Conservation (phyloP, 2,797 vertebrate species). For the Corythornis leucogaster region DNA sequence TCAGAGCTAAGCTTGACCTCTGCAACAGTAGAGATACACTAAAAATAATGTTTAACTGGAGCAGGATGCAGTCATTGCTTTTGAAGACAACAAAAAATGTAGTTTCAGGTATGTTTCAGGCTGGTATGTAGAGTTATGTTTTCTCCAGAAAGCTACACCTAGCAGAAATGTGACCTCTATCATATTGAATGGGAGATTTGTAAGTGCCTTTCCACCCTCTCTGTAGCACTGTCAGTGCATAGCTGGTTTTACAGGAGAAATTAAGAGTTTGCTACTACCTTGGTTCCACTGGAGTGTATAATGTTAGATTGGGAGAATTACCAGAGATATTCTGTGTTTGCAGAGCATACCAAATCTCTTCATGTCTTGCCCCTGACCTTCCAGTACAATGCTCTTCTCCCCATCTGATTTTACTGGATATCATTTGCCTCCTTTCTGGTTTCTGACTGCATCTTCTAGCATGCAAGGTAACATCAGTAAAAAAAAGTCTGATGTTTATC, state of each 20-base stretch:
- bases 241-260: not conserved
- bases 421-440: not conserved
- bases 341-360: not conserved
- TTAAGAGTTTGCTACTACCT: not conserved
- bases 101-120: not conserved
- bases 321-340: not conserved
- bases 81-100: not conserved
- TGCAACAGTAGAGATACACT: not conserved
- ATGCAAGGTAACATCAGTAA: not conserved
- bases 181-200: not conserved
- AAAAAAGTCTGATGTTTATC: not conserved
- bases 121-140: not conserved
- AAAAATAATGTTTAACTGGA: not conserved
- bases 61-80: not conserved
- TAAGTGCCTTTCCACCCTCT: not conserved
- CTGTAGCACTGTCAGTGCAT: not conserved
- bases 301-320: not conserved
- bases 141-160: not conserved
- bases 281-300: not conserved
- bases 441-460: not conserved
- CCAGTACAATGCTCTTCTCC: rapidly evolving
- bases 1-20: not conserved
- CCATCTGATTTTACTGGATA: not conserved
- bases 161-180: not conserved
- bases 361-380: rapidly evolving